These are phyloP conservation scores for Druon quercuslanigerum DNA, from an alignment of 1,140 invertebrate species.

Conservation along the genomic window DNA sequence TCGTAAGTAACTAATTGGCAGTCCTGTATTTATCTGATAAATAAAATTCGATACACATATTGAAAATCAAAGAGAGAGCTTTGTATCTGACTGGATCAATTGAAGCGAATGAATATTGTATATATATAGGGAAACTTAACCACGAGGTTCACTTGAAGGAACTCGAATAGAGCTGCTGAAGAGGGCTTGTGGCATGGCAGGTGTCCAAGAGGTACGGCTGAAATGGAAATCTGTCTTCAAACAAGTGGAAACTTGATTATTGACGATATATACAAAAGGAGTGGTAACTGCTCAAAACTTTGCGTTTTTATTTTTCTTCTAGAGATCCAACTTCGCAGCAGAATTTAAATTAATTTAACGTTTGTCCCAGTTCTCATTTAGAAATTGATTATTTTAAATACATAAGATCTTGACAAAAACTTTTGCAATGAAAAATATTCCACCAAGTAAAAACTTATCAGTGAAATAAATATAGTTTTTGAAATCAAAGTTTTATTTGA, in stretches of 20 bases:
- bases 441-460: too few relatives aligned
- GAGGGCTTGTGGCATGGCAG: conserved; percentile 19
- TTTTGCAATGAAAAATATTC: too few relatives aligned
- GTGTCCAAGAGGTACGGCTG: conserved; percentile 25
- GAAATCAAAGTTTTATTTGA: too few relatives aligned
- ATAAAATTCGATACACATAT: neutral
- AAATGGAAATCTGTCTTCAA: conserved; percentile 27
- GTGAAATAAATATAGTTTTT: too few relatives aligned
- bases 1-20: too few relatives aligned
- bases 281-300: conserved; percentile 2
- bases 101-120: neutral
- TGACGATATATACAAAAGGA: neutral
- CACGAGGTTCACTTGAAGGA: conserved; percentile 10
- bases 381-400: neutral
- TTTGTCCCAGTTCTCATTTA: neutral
- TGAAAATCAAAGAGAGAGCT: neutral
- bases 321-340: neutral
- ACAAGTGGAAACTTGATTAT: conserved; percentile 25
- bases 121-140: conserved; percentile 4
- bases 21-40: neutral
- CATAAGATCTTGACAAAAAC: neutral
- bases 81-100: conserved; percentile 1
- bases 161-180: conserved; percentile 7
- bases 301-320: neutral
- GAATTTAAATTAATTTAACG: conserved; percentile 8